phyloP scores from a whole-genome alignment of 2,113 vertebrate species.

The Erythrolamprus reginae region DNA sequence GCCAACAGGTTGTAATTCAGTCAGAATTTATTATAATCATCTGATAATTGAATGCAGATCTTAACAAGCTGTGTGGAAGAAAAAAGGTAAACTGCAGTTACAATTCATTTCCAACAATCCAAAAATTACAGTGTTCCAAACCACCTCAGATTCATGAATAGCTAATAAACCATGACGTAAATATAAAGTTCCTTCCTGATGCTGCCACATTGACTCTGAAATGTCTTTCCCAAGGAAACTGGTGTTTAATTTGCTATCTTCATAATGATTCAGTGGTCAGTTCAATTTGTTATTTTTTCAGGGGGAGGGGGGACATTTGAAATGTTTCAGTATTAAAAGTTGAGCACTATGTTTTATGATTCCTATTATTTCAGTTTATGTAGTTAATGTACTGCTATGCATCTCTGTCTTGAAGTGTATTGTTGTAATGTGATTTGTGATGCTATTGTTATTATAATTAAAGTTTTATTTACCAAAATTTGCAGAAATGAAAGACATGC shows the following conservation, averaged over 20 bases:
- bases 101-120: not conserved
- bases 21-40: conserved; percentile 43
- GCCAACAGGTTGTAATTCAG: conserved; percentile 42
- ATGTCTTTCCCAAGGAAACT: not conserved
- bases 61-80: conserved; percentile 41
- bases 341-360: not conserved
- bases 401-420: not conserved
- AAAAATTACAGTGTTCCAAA: not conserved
- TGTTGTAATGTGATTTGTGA: not conserved
- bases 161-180: not conserved
- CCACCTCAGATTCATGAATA: not conserved
- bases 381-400: not conserved
- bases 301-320: not conserved
- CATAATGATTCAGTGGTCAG: not conserved
- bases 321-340: not conserved
- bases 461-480: not conserved
- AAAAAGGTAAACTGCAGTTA: conserved; percentile 22
- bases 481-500: not conserved
- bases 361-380: not conserved
- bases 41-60: conserved; percentile 39
- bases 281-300: not conserved
- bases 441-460: not conserved
- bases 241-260: not conserved
- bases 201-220: not conserved
- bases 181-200: not conserved